Conservation (phyloP, 2,797 vertebrate genomes). For the Botia almorhae region DNA sequence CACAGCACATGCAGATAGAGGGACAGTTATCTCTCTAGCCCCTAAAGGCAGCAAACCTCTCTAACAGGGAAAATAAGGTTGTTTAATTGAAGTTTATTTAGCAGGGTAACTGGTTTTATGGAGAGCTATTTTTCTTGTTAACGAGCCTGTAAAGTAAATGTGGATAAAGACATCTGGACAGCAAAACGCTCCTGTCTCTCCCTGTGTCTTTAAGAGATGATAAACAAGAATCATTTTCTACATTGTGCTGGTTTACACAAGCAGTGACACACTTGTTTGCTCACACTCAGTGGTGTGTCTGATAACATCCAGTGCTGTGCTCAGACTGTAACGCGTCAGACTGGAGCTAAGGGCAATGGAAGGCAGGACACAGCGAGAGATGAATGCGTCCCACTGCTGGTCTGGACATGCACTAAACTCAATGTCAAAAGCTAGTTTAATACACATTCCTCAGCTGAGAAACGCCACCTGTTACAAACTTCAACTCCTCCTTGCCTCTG, state of each 20-base stretch:
- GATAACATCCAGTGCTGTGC: conserved; percentile 4
- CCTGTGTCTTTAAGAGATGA: background rate
- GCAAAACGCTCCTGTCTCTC: background rate
- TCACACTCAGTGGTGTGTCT: background rate
- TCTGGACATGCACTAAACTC: conserved; percentile 92
- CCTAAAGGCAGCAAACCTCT: conserved; percentile 70
- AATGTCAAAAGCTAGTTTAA: conserved; percentile 89
- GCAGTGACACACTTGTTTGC: background rate
- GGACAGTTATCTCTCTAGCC: conserved; percentile 67
- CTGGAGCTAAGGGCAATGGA: conserved; percentile 82
- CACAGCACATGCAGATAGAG: conserved; percentile 72
- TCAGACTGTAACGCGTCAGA: conserved; percentile 55
- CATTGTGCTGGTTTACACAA: background rate
- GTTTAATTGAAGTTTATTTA: conserved; percentile 84
- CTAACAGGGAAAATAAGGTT: conserved; percentile 82
- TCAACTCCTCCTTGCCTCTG: conserved; percentile 69
- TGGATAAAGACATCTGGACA: conserved; percentile 66
- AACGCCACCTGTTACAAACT: conserved; percentile 81
- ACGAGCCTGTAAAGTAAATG: conserved; percentile 80
- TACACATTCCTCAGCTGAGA: conserved; percentile 88
- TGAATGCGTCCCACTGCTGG: conserved; percentile 89
- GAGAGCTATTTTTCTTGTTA: conserved; percentile 83
- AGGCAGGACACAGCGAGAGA: conserved; percentile 86
- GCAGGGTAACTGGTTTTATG: conserved; percentile 82
- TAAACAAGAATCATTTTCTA: background rate